Base-by-base conservation (phyloP, 2,888 invertebrate species). In the Protodeltote pygarga region DNA sequence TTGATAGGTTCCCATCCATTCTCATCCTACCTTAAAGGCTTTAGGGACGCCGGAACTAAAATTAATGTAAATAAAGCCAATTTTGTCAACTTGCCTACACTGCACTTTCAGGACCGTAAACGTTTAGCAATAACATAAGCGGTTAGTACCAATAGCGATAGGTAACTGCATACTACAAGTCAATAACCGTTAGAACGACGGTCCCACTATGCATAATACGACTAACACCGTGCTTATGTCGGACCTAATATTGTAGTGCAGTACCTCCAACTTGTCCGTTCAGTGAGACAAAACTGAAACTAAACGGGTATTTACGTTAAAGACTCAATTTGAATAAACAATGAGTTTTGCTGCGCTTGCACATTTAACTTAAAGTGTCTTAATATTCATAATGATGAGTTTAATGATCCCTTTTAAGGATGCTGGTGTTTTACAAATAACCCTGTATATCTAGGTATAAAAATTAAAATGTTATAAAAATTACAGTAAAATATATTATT, bases 161-260 rank as follows among this genome's bases (percentile, higher is more conserved):
- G 49, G 55, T 54, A 60, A 62, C 62, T 65, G 51, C 50, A 60
- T 53, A 58, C n/a, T 38, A 63, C 66, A 63, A 52, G 55, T 59
- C 61, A 37, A 67, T 73, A 73, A 73, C 57, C 61, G 62, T 69
- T 73, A 67, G 41, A 47, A 35, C 41, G 34, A 42, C 32, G 40
- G 25, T 35, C 31, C 51, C 46, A 39, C 42, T 65, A 48, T 66
- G 54, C 55, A 66, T 70, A 66, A 59, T 51, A 58, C 34, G 40
- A 24, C 11, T 53, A 48, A 55, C 51, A 44, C 34, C 1, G 32
- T 33, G 38, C 54, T 59, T 41, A 58, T 21, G n/a, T 13, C 14
- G 32, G n/a, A n/a, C n/a, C n/a, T 13, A 35, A 38, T 58, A 33
- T 38, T n/a, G n/a, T n/a, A n/a, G n/a, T n/a, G n/a, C n/a, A n/a